These are phyloP conservation scores for Oncorhynchus kisutch DNA, from an alignment of 2,113 vertebrate genomes.

Conservation along the genomic window DNA sequence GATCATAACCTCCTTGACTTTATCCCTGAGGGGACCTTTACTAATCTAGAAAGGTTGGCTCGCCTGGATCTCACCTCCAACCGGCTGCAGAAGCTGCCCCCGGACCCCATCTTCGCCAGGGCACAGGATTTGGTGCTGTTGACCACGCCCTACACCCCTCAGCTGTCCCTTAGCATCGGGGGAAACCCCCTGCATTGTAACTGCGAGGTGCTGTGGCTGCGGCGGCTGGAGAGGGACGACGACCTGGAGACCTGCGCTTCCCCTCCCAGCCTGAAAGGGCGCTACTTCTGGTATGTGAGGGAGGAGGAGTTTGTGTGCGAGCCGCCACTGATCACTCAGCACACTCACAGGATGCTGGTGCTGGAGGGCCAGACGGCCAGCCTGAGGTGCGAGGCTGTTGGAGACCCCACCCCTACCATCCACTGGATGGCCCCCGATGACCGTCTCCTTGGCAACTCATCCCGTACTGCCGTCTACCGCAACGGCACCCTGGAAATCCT, in stretches of 20 bases:
- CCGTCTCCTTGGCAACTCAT: slow-evolving; percentile 85
- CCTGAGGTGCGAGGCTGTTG: slow-evolving; percentile 87
- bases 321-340: slow-evolving; percentile 89
- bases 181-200: slow-evolving; percentile 94
- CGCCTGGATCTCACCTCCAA: slow-evolving; percentile 91
- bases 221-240: slow-evolving; percentile 83
- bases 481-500: slow-evolving; percentile 91
- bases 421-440: slow-evolving; percentile 93
- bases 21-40: slow-evolving; percentile 90
- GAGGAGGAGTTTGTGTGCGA: slow-evolving; percentile 92
- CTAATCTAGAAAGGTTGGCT: slow-evolving; percentile 81
- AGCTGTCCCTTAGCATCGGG: slow-evolving; percentile 86
- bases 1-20: slow-evolving; percentile 92
- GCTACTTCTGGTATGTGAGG: slow-evolving; percentile 88
- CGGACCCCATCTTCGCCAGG: slow-evolving; percentile 87
- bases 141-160: slow-evolving; percentile 81
- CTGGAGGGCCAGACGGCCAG: slow-evolving; percentile 89
- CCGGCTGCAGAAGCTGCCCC: slow-evolving; percentile 87
- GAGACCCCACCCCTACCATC: slow-evolving; percentile 87
- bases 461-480: slow-evolving; percentile 78
- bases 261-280: slow-evolving; percentile 86
- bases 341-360: slow-evolving; percentile 87
- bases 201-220: slow-evolving; percentile 90
- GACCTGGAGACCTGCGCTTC: slow-evolving; percentile 94
- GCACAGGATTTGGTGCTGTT: slow-evolving; percentile 78